Evolutionary conservation across 1,140 invertebrate genomes (phyloP).

Genomic region (Scaptomyza graminum): DNA sequence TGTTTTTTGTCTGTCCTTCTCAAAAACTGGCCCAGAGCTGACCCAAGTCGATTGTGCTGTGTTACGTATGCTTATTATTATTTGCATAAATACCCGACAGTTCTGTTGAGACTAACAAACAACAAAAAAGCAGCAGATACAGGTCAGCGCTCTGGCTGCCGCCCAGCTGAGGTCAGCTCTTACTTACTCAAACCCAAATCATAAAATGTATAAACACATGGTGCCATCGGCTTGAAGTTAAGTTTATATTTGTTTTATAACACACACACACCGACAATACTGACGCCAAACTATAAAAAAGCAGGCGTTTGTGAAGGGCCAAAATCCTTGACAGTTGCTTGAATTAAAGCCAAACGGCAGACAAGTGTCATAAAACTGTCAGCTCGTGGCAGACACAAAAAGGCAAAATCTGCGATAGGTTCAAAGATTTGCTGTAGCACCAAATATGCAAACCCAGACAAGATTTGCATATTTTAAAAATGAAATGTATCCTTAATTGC

Average conservation of each 20-base stretch:
- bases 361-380: constrained; percentile 73
- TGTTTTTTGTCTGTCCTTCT: background rate
- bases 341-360: constrained; percentile 27
- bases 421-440: constrained; percentile 29
- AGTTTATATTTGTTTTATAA: constrained; percentile 34
- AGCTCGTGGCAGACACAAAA: constrained; percentile 50
- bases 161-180: constrained; percentile 19
- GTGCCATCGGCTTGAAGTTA: constrained; percentile 54
- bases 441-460: constrained; percentile 34
- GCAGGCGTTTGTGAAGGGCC: background rate
- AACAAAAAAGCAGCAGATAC: constrained; percentile 6
- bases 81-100: constrained; percentile 65
- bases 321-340: constrained; percentile 25
- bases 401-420: constrained; percentile 58
- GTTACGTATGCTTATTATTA: constrained; percentile 36
- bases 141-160: constrained; percentile 27
- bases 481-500: constrained; percentile 39
- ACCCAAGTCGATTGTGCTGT: constrained; percentile 15
- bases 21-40: constrained; percentile 14
- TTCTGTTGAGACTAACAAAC: background rate
- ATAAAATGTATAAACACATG: constrained; percentile 60
- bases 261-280: constrained; percentile 1
- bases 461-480: constrained; percentile 46
- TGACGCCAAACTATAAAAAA: constrained; percentile 6
- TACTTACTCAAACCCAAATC: constrained; percentile 56